A percentile compares a stretch with the other conserved stretches of the same genome.
phyloP scores from a whole-genome alignment of 1,140 invertebrate species.

The Halyomorpha halys region DNA sequence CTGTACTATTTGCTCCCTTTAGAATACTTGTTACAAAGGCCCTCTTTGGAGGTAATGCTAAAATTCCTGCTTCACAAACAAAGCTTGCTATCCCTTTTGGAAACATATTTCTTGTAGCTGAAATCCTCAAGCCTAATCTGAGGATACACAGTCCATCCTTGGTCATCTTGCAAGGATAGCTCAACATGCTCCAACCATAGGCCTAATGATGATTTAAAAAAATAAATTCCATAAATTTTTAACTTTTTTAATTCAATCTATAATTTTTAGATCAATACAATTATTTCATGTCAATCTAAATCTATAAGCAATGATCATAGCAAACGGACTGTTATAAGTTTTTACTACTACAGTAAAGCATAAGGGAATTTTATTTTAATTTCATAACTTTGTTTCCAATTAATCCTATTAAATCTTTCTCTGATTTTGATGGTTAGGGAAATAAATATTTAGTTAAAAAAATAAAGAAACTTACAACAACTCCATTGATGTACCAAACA shows the following conservation, averaged over 20 bases:
- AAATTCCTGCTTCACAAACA: not conserved
- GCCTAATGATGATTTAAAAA: not conserved
- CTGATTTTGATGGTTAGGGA: not conserved
- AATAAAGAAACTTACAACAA: not conserved
- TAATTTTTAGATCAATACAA: not conserved
- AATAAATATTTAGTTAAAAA: not conserved
- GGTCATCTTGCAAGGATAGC: not conserved
- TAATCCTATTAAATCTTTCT: not conserved
- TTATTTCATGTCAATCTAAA: no score
- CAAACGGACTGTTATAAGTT: no score
- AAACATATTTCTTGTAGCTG: not conserved
- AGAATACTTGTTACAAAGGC: not conserved
- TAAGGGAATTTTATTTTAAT: not conserved
- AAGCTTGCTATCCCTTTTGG: not conserved
- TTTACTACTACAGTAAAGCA: no score
- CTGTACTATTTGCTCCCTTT: no score
- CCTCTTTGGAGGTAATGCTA: not conserved
- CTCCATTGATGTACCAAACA: slow-evolving; percentile 70
- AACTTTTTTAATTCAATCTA: no score
- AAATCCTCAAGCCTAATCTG: not conserved
- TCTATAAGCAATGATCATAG: not conserved
- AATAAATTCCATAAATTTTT: no score
- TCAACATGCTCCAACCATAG: not conserved
- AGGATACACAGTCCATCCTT: slow-evolving; percentile 1
- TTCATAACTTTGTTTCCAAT: not conserved